Evolutionary conservation across 2,113 vertebrate species (phyloP), one percentile per base, ranked within the genome.

Genomic region (Ariopsis seemanni): DNA sequence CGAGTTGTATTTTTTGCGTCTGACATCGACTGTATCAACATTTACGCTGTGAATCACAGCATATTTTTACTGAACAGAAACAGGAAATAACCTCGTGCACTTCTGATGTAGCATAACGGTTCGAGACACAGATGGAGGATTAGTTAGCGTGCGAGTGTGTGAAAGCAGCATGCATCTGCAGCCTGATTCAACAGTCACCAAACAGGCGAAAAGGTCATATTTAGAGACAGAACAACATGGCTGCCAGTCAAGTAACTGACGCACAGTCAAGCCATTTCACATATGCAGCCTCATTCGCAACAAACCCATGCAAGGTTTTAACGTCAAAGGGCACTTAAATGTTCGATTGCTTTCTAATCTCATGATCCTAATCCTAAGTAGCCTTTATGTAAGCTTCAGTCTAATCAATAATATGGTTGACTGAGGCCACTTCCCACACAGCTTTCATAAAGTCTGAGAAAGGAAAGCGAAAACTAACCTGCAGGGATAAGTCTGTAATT

Each of bases 171-270:
- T 95, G 94, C 94, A 95, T 91, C 89, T 90, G 52, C 88, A 92
- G 88, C 30, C 86, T 79, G 82, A 87, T 98, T 98, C 97, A 97
- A 97, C 96, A 96, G 95, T 93, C 96, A 96, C 96, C 95, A 96
- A 97, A 96, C 96, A 96, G 94, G 94, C 95, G 97, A 97, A 96
- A 94, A 91, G 89, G 91, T 94, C 92, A 95, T 95, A 94, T 90
- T 95, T 94, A 95, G 90, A 93, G 89, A 96, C 93, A 90, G 93
- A 86, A 95, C 94, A 91, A 94, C 93, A 96, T 94, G 93, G 94
- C 93, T 94, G 91, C 93, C 90, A 95, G 84, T 94, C 95, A 94
- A 93, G 94, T 95, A 94, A 94, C 91, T 84, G 55, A 78, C 94
- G 85, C 65, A 86, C 15, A 74, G 18, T 22, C 82, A 86, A 74